Evolutionary conservation across 2,888 invertebrate genomes (phyloP).

Genomic region (Nebria salina): DNA sequence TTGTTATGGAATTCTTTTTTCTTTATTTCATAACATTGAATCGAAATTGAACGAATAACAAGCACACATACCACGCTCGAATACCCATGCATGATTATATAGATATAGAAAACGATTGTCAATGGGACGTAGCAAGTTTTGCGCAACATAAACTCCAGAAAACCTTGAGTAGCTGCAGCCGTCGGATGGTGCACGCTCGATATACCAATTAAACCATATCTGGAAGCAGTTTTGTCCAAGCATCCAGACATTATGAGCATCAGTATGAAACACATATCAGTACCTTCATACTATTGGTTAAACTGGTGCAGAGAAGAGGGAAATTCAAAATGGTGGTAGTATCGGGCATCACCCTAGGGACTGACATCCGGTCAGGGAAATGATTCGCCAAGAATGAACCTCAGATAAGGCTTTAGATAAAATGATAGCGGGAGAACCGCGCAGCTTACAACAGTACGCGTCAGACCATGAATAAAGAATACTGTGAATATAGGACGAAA

Average conservation of each 20-base stretch:
- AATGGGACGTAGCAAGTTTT: conserved; percentile 35
- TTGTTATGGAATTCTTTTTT: too few species aligned
- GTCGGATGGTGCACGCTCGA: conserved; percentile 34
- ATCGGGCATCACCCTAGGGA: too few species aligned
- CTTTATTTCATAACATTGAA: neutral
- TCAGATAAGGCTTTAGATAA: conserved; percentile 3
- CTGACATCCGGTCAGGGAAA: neutral
- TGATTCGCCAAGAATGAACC: conserved; percentile 12
- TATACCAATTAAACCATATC: conserved; percentile 43
- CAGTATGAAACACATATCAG: conserved; percentile 9
- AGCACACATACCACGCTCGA: neutral
- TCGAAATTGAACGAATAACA: neutral
- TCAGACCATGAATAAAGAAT: conserved; percentile 12
- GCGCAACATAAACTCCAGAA: conserved; percentile 34
- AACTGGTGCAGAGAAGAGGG: neutral
- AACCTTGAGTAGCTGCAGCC: conserved; percentile 18
- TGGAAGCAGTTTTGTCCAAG: conserved; percentile 42
- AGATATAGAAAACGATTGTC: conserved; percentile 11
- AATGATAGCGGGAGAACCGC: neutral
- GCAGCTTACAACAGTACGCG: neutral
- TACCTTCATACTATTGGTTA: neutral
- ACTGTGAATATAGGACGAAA: conserved; percentile 1
- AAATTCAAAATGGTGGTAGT: too few species aligned
- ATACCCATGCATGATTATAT: neutral
- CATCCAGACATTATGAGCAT: conserved; percentile 12